These are phyloP conservation scores for Procavia capensis DNA, from an alignment of 2,113 vertebrate genomes.

Conservation along the genomic window DNA sequence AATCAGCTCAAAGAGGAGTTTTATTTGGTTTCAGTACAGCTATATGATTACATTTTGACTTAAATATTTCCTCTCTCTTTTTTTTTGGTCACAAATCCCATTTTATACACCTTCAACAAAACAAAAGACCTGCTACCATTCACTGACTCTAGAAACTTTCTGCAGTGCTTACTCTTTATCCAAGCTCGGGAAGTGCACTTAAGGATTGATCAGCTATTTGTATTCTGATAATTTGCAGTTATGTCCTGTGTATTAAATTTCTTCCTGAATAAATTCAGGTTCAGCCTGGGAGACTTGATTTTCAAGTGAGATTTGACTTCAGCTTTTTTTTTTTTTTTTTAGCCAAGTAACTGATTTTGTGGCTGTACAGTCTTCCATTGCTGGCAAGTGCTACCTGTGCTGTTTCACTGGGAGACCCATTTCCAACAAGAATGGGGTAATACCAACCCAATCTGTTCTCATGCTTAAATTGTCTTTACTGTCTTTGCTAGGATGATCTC, in stretches of 20 bases:
- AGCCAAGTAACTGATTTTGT: not conserved
- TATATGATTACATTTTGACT: not conserved
- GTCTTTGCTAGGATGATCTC: not conserved
- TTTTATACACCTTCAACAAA: not conserved
- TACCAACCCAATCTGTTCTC: not conserved
- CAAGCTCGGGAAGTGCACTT: not conserved
- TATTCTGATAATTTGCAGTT: conserved; percentile 17
- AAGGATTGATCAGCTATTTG: not conserved
- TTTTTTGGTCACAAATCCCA: not conserved
- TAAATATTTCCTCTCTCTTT: not conserved
- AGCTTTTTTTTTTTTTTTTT: not conserved
- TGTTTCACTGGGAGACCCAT: not conserved
- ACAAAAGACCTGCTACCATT: not conserved
- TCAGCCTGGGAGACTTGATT: not conserved
- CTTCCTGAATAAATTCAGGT: not conserved
- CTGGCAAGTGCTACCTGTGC: not conserved
- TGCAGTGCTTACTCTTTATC: not conserved
- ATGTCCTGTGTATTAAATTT: not conserved
- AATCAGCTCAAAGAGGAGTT: not conserved
- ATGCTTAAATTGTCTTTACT: not conserved
- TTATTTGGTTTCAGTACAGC: not conserved
- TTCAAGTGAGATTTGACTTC: not conserved
- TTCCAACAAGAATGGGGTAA: not conserved
- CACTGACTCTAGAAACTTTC: not conserved
- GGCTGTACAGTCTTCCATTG: not conserved